A percentile compares a stretch with the other conserved stretches of the same genome.
These are phyloP conservation scores for Protophormia terraenovae DNA, from an alignment of 2,888 invertebrate genomes.

Conservation along the genomic window DNA sequence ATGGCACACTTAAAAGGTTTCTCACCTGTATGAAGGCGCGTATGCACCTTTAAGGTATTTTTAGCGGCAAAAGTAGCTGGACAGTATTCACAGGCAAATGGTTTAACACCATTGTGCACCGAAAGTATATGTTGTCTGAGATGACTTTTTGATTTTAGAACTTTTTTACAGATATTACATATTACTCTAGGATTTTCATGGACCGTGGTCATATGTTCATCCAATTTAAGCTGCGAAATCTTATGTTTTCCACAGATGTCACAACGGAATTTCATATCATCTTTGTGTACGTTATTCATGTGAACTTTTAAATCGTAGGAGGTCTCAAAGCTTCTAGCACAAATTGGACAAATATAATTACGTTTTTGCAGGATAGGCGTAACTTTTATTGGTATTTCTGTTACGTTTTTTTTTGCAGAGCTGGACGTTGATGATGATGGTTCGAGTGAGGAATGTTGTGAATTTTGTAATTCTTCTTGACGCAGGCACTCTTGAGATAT, in stretches of 20 bases:
- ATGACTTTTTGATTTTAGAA: conserved; percentile 66
- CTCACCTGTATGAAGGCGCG: conserved; percentile 64
- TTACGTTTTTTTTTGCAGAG: background rate
- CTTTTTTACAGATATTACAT: conserved; percentile 61
- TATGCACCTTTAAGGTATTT: conserved; percentile 65
- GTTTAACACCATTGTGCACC: conserved; percentile 62
- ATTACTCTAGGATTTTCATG: conserved; percentile 58
- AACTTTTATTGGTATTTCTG: background rate
- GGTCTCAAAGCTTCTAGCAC: conserved; percentile 52
- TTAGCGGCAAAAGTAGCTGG: conserved; percentile 65
- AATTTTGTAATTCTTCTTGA: conserved; percentile 51
- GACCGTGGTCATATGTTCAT: conserved; percentile 61
- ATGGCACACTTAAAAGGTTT: conserved; percentile 62
- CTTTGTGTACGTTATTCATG: conserved; percentile 49
- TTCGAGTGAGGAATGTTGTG: conserved; percentile 27
- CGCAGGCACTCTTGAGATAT: conserved; percentile 45
- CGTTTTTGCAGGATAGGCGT: conserved; percentile 19
- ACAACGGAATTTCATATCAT: conserved; percentile 61
- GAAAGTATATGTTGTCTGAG: conserved; percentile 63
- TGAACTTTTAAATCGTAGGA: conserved; percentile 63
- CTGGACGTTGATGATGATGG: conserved; percentile 37
- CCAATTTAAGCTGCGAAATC: conserved; percentile 64
- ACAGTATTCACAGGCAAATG: conserved; percentile 63
- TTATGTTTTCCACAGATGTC: conserved; percentile 63
- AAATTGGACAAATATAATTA: conserved; percentile 54